These are phyloP conservation scores for Promerops cafer DNA, from an alignment of 2,113 vertebrate species.

Conservation along the genomic window DNA sequence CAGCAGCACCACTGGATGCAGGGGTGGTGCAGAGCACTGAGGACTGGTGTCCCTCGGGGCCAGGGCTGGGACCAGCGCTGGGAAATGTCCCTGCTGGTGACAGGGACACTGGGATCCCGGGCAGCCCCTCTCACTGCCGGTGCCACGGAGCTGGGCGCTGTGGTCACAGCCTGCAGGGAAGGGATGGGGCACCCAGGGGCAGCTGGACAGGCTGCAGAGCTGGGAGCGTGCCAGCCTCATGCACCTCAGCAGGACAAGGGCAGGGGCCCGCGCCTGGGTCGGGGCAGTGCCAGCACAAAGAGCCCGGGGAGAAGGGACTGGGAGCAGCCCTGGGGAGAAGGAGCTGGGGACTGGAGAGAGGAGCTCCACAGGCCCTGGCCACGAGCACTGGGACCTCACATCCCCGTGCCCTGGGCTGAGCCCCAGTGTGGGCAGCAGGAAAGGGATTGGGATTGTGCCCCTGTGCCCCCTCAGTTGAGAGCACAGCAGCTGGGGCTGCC, in stretches of 20 bases:
- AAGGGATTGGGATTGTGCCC: background rate
- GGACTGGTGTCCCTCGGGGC: background rate
- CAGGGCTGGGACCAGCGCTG: background rate
- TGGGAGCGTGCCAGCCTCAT: background rate
- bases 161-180: background rate
- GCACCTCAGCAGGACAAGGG: background rate
- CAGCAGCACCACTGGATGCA: background rate
- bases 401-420: background rate
- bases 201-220: background rate
- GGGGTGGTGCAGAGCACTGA: background rate
- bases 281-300: background rate
- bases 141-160: background rate
- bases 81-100: background rate
- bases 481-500: background rate
- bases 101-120: background rate
- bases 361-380: background rate
- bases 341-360: background rate
- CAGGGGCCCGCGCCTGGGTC: background rate
- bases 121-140: background rate
- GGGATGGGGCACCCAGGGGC: background rate
- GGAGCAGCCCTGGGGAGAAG: background rate
- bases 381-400: background rate
- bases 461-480: background rate
- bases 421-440: background rate
- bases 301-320: background rate